Percentiles rank a stretch among this genome's conserved stretches.
phyloP scores from a whole-genome alignment of 2,113 vertebrate species.

The Stigmatopora nigra region DNA sequence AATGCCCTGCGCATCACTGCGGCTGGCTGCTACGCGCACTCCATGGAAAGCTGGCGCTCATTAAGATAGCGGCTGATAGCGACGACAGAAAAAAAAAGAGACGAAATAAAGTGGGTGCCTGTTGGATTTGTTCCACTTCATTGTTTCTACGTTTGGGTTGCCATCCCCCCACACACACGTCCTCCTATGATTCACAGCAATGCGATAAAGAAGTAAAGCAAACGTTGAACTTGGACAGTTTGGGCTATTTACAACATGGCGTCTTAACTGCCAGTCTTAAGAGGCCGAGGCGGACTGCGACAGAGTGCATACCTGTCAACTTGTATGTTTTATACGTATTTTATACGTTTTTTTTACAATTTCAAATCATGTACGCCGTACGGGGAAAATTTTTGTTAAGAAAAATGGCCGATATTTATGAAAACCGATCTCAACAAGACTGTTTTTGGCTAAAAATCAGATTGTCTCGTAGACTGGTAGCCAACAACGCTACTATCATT shows the following conservation, averaged over 20 bases:
- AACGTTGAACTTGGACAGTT: slow-evolving; percentile 6
- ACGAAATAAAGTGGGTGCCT: slow-evolving; percentile 13
- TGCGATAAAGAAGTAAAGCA: slow-evolving; percentile 6
- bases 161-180: slow-evolving; percentile 3
- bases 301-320: no score
- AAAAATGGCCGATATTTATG: no score
- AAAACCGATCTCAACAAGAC: no score
- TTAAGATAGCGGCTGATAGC: slow-evolving; percentile 12
- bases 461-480: no score
- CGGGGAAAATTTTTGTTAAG: no score
- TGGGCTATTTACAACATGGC: slow-evolving; percentile 5
- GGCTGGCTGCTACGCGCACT: background rate
- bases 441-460: no score
- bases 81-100: slow-evolving; percentile 4
- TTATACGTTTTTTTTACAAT: no score
- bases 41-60: slow-evolving; percentile 11
- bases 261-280: background rate
- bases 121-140: slow-evolving; percentile 14
- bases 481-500: no score
- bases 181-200: slow-evolving; percentile 11
- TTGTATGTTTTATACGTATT: no score
- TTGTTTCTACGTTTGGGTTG: slow-evolving; percentile 5
- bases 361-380: no score
- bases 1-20: background rate
- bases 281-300: background rate